Base-by-base conservation (phyloP, 2,113 vertebrate genomes). In the Piaya cayana region DNA sequence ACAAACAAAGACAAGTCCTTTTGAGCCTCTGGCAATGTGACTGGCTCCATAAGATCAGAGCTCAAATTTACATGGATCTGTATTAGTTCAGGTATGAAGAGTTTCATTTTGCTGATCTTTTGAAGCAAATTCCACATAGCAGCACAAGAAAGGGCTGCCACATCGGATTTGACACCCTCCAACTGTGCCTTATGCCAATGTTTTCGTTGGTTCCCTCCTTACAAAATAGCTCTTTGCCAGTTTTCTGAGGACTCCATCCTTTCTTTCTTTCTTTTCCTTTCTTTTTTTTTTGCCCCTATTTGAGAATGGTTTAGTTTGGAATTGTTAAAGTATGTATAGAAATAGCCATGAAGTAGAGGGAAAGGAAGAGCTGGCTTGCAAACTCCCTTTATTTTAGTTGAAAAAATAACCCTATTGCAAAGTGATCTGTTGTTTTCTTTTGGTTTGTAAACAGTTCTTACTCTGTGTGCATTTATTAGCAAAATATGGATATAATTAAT, bases 151-250 rank as follows among this genome's bases (percentile, higher is more conserved):
- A 96, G 96, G 95, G 80, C 95, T 97, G 97, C 95, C 97, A 97
- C 96, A 96, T 96, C 94, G 74, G 94, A 98, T 98, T 97, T 97
- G 97, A 97, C 96, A 97, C 96, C 96, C 95, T 97, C 95, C 96
- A 96, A 95, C 96, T 96, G 95, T 96, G 95, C 96, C 96, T 97
- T 97, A 96, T 94, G 96, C 93, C 92, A 90, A 82, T 93, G 93
- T 97, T 97, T 96, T 95, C 92, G 56, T 83, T 95, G 95, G 68
- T 97, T 97, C 92, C 68, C 78, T 96, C 94, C 85, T 95, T 96
- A 95, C 92, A 97, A 96, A 97, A 97, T 94, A 97, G 96, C 71
- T 95, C 95, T 97, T 96, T 97, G 95, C 93, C 96, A 97, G 92
- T 96, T 94, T 97, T 96, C 90, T 95, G 96, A 93, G 95, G 88